Evolutionary conservation across 2,888 invertebrate species (phyloP).

Genomic region (Chrysina gloriosa): DNA sequence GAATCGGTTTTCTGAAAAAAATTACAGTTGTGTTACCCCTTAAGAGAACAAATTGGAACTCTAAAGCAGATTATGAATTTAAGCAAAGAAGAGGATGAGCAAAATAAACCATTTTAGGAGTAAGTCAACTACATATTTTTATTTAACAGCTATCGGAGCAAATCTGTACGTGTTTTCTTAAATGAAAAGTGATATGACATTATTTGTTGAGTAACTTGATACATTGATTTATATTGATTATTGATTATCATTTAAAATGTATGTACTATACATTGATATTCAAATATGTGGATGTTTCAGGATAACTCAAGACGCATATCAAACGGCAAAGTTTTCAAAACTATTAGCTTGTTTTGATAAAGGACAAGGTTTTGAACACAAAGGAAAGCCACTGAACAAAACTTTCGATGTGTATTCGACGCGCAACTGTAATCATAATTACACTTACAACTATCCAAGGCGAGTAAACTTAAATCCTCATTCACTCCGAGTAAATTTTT

Average conservation of each 20-base stretch:
- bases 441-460: too few relatives aligned
- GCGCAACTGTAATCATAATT: too few relatives aligned
- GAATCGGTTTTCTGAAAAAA: too few relatives aligned
- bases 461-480: too few relatives aligned
- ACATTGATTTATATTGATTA: not conserved
- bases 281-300: not conserved
- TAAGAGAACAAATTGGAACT: conserved; percentile 53
- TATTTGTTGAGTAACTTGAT: not conserved
- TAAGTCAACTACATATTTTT: conserved; percentile 22
- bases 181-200: not conserved
- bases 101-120: conserved; percentile 48
- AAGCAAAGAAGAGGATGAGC: conserved; percentile 41
- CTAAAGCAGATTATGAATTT: conserved; percentile 51
- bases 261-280: not conserved
- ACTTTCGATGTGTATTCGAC: too few relatives aligned
- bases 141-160: not conserved
- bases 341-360: not conserved
- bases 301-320: not conserved
- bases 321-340: conserved; percentile 1
- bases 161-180: not conserved
- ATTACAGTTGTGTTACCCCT: too few relatives aligned
- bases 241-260: not conserved
- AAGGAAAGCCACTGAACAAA: not conserved
- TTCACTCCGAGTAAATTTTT: too few relatives aligned
- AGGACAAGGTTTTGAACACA: not conserved